A percentile compares a stretch with the other conserved stretches of the same genome.
Conservation (phyloP, 2,888 invertebrate species). For the Hipparchia semele region DNA sequence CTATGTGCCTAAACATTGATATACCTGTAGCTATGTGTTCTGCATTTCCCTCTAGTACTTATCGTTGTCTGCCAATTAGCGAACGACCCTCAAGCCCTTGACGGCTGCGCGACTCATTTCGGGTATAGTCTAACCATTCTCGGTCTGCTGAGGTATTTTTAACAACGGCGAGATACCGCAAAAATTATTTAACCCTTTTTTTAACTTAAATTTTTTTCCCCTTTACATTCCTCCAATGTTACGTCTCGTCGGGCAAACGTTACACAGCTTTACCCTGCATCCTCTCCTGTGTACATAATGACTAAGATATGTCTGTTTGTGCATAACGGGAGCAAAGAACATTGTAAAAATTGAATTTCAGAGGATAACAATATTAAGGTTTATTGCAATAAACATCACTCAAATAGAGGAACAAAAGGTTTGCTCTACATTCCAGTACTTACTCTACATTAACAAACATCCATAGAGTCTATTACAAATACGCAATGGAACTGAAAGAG, state of each 20-base stretch:
- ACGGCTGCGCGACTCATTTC: slow-evolving; percentile 13
- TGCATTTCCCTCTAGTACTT: slow-evolving; percentile 14
- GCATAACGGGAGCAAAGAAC: neutral
- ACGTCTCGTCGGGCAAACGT: too few species aligned
- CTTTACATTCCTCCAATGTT: neutral
- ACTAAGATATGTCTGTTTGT: neutral
- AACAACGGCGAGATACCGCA: neutral
- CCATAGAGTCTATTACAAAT: neutral
- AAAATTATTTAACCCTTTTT: slow-evolving; percentile 3
- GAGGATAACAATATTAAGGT: too few species aligned
- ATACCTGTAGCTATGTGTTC: neutral
- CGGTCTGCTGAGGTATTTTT: slow-evolving; percentile 16
- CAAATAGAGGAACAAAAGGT: neutral
- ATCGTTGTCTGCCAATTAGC: slow-evolving; percentile 24
- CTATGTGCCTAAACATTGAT: neutral
- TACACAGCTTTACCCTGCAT: neutral
- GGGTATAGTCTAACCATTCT: slow-evolving; percentile 19
- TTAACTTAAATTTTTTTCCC: neutral
- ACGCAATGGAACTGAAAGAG: neutral
- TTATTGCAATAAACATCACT: neutral
- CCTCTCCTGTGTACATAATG: too few species aligned
- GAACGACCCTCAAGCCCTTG: slow-evolving; percentile 18
- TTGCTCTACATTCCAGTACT: neutral
- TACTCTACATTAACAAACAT: neutral
- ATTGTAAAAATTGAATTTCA: neutral